Evolutionary conservation across 2,888 invertebrate species (phyloP), one percentile per base, ranked within the genome.

Genomic region (Megamerina dolium): DNA sequence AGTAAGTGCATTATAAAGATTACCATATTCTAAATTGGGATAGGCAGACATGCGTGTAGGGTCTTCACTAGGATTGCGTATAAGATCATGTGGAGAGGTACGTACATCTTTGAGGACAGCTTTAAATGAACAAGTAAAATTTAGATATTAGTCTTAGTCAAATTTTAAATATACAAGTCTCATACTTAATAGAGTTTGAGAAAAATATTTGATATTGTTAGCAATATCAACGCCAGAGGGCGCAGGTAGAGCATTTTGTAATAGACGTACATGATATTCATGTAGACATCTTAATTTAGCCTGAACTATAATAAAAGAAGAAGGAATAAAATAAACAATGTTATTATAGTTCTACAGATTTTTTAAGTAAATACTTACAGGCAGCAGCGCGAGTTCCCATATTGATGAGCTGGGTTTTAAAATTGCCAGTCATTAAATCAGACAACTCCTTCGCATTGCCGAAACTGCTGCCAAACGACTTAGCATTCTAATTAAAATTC

Each of bases 31-130:
- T 56, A 99, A 78, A 73, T 88, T 95, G 8, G 97, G 97, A 73
- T 93, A 97, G 37, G 96, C 79, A 19, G 86, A 82, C 82, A 94
- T 87, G 43, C 97, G 79, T 39, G 83, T 81, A 1, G 80, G 76
- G 72, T 96, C 95, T 70, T 87, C 84, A 64, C 88, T 86, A 18
- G 91, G 84, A 52, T 85, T 83, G 51, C 88, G 85, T 54, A 94
- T 82, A 80, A 93, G 87, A 68, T 93, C 91, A 53, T 92, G 77
- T 3, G 95, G 93, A 12, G 92, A 90, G 56, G 85, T 86, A 16
- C 91, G 89, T 41, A 96, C 94, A 80, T 99, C 97, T 75, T 94
- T 96, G 51, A 97, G 77, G 49, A 99, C 88, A 72, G 93, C 97
- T 89, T 37, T 1, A 48, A 38, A 34, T 12, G 14, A 33, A 21